Base-by-base conservation (phyloP, 2,113 vertebrate species). In the Daubentonia madagascariensis region DNA sequence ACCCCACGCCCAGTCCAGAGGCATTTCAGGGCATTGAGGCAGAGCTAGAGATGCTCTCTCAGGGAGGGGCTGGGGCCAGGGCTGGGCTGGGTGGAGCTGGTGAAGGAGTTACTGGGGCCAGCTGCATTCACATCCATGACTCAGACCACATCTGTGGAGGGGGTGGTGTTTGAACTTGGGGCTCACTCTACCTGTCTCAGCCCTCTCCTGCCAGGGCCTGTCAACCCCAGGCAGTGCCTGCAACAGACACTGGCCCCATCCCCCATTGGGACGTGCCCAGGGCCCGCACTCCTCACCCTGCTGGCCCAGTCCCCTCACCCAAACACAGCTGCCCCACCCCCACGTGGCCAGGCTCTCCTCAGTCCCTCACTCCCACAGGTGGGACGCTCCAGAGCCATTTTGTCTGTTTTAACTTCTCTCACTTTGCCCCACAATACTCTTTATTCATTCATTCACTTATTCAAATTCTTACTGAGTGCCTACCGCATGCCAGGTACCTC, bases 71-170 rank as follows among this genome's bases (percentile, higher is more conserved):
- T 67, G 78, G 79, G 17, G 6, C 28, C 14, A 50, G 57, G 78
- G 80, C 54, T 61, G 45, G 45, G 45, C 17, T 1, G 70, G 57
- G 89, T 37, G 8, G n/a, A 40, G 80, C 32, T 28, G 18, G 30
- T 50, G 83, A 5, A 28, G 72, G 59, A 97, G 65, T 75, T 37
- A 8, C 18, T 20, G 1, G 1, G 40, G 28, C 40, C 12, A 2
- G 45, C 30, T 11, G 2, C 35, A 43, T 48, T 65, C 78, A 16
- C 0, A 3, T 20, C 48, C 2, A 35, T 93, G 89, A 92, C 86
- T 96, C 96, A 95, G 94, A 85, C 61, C 61, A 6, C 54, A 28
- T 18, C 32, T 65, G 68, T n/a, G n/a, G 50, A 50, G 37, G 40
- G 70, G 65, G 37, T 0, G 40, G 45, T 23, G 35, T 73, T 25